Base-by-base conservation (phyloP, 2,113 vertebrate genomes). In the Clarias macrocephalus region DNA sequence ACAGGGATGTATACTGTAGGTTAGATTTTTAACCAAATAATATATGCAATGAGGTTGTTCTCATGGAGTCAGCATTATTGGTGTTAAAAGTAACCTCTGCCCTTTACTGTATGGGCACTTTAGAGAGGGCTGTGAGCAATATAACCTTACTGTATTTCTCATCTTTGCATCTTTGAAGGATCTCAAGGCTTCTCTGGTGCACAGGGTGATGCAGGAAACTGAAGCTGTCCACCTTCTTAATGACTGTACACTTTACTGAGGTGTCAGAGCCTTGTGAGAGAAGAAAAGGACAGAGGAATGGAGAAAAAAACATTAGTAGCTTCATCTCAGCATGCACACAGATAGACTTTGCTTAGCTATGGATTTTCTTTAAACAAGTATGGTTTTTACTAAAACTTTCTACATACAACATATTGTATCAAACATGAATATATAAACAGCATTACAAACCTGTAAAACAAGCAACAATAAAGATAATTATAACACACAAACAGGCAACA, bases 121-220 rank as follows among this genome's bases (percentile, higher is more conserved):
- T 48, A 59, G 84, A 65, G 85, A 93, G 89, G 94, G 93, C 93
- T 92, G 91, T 89, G 86, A 77, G 93, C 91, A 94, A 94, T 95
- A 93, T 91, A 96, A 96, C 96, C 98, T 98, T 99, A 99, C 98
- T 99, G 98, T 98, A 95, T 97, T 98, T 98, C 96, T 99, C 98
- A 94, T 99, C 98, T 96, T 99, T 99, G 97, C 98, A 99, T 94
- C 97, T 98, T 96, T 99, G 98, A 93, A 99, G 98, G 95, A 99
- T 99, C 97, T 98, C 98, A 97, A 99, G 99, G 97, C 98, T 99
- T 95, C 98, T 97, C 96, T 99, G 98, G 94, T 99, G 98, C 93
- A 99, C 98, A 96, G 98, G 98, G 96, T 99, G 98, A 94, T 98
- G 98, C 92, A 99, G 97, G 97, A 99, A 99, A 96, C 98, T 99